Evolutionary conservation across 1,140 invertebrate species (phyloP), one percentile per base, ranked within the genome.

Genomic region (Rhyzopertha dominica): DNA sequence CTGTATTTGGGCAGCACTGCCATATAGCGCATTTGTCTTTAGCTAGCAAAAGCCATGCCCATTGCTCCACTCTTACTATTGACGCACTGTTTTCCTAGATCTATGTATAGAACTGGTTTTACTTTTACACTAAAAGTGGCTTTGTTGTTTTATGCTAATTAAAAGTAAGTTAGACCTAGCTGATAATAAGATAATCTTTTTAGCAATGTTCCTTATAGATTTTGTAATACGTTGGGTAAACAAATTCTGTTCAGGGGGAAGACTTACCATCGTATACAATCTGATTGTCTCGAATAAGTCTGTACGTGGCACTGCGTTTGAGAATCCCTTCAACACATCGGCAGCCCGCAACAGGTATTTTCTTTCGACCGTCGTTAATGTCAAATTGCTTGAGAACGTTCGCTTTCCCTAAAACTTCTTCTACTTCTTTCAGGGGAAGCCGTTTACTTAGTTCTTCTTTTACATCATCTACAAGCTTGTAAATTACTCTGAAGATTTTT

Each of bases 381-480:
- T 82, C 58, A 66, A 97, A 97, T 56, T 85, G 72, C 65, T 95
- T 80, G 18, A 92, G 62, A 10, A 97, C 85, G 53, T 80, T 81
- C 2, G 92, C 94, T 75, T 93, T 84, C 3, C 93, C 90, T 81
- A 67, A 18, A 26, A 83, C 44, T 62, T 93, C 83, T 68, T 96
- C 90, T 13, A 79, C 74, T 44, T 84, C 74, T 30, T 78, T 59
- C 13, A 67, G 49, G 1, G 91, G 91, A 53, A 97, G 69, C 58
- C 75, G 71, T n/a, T 64, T 70, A 53, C 75, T 84, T 13, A 97
- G 78, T 67, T 91, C 82, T 35, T 78, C 71, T 62, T 90, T 90
- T 0, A 98, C 59, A 68, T 93, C 84, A 62, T 96, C 91, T 7
- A 97, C 78, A 26, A 97, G 69, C 56, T 85, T 84, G 68, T 97